Percentiles rank a stretch among this genome's conserved stretches.
Conservation (phyloP, 1,140 invertebrate species). For the Limonius californicus region DNA sequence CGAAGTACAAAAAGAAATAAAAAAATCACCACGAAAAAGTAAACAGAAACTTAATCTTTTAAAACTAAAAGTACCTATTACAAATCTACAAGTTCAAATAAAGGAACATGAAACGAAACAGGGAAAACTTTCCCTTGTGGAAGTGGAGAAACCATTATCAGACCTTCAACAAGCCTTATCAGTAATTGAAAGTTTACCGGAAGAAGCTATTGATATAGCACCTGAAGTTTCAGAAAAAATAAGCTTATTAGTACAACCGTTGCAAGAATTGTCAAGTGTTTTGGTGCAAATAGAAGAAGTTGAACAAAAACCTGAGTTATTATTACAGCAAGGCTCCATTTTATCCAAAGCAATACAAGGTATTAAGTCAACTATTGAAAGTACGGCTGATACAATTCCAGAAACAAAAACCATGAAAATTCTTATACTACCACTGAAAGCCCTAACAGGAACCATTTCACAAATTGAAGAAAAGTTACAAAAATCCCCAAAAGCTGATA, state of each 20-base stretch:
- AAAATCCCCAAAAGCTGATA: constrained; percentile 12
- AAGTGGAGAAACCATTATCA: neutral
- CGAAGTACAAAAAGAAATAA: neutral
- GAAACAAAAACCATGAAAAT: neutral
- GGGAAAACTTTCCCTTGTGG: neutral
- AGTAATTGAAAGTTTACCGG: constrained; percentile 1
- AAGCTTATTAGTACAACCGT: neutral
- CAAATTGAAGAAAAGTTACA: constrained; percentile 7
- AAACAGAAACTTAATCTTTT: neutral
- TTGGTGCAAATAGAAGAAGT: constrained; percentile 18
- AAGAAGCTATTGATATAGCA: neutral
- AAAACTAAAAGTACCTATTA: too few species aligned
- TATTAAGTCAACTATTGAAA: neutral
- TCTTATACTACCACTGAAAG: neutral
- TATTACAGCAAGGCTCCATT: too few species aligned
- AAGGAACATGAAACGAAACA: neutral
- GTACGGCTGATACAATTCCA: too few species aligned
- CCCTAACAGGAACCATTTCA: constrained; percentile 12
- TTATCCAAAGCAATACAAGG: too few species aligned
- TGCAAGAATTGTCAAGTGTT: constrained; percentile 17
- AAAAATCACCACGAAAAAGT: neutral
- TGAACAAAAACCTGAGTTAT: neutral
- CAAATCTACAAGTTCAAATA: too few species aligned
- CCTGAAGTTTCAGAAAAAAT: neutral
- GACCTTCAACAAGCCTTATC: constrained; percentile 5